These are phyloP conservation scores for Drosophila crucigera DNA, from an alignment of 2,888 invertebrate species.

Conservation along the genomic window DNA sequence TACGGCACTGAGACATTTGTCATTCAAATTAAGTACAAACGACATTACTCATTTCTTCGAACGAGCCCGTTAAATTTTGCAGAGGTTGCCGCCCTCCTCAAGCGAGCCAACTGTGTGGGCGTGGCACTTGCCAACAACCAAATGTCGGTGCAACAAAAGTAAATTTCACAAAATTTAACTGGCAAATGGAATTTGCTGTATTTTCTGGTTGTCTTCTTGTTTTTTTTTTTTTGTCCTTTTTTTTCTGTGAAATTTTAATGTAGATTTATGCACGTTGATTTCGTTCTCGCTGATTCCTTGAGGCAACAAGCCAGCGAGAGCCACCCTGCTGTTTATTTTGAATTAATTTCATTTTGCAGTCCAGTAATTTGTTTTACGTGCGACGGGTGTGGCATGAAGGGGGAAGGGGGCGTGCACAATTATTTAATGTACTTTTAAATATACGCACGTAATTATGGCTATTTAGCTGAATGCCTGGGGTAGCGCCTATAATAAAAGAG, in stretches of 20 bases:
- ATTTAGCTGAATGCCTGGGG: background rate
- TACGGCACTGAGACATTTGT: constrained; percentile 67
- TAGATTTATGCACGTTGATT: constrained; percentile 53
- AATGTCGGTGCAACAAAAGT: constrained; percentile 4
- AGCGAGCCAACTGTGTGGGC: constrained; percentile 1
- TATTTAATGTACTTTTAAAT: constrained; percentile 28
- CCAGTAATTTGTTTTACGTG: constrained; percentile 24
- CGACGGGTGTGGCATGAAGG: background rate
- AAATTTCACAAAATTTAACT: constrained; percentile 25
- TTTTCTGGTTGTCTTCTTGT: background rate
- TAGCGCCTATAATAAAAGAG: background rate
- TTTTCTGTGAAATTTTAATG: constrained; percentile 35
- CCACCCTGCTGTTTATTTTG: constrained; percentile 36
- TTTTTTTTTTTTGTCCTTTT: background rate
- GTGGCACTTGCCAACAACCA: constrained; percentile 15
- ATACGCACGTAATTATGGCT: constrained; percentile 27
- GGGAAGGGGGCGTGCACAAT: background rate
- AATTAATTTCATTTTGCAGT: constrained; percentile 41
- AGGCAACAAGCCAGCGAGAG: background rate
- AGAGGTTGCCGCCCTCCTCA: background rate
- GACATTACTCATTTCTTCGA: constrained; percentile 67
- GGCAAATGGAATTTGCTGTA: constrained; percentile 7
- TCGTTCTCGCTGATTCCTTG: constrained; percentile 20
- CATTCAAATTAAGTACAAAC: constrained; percentile 76
- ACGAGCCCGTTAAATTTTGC: constrained; percentile 30